phyloP scores from a whole-genome alignment of 64 coral and sea anemone species.

The Actinia tenebrosa region DNA sequence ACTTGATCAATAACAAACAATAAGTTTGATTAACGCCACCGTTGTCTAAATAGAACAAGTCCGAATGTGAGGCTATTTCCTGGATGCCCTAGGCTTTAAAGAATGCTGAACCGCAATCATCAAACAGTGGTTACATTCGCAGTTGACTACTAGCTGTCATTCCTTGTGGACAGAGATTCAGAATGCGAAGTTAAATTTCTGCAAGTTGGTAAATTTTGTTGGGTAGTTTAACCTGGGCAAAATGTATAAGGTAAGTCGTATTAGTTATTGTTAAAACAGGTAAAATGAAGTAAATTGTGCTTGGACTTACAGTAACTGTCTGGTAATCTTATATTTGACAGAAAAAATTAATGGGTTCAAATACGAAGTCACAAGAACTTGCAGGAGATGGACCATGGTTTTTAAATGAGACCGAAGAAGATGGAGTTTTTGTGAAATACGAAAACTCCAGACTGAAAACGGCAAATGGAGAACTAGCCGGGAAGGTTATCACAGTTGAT shows the following conservation, averaged over 20 bases:
- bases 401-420: slow-evolving; percentile 22
- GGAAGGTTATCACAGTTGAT: slow-evolving; percentile 2
- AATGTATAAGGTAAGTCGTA: neutral
- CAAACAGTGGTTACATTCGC: too few relatives aligned
- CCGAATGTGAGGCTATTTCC: too few relatives aligned
- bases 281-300: neutral
- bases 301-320: neutral
- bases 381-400: slow-evolving; percentile 4
- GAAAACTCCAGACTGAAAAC: neutral
- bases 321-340: neutral
- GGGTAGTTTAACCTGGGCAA: neutral
- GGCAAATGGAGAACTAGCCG: slow-evolving; percentile 11
- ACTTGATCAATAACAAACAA: too few relatives aligned
- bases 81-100: too few relatives aligned
- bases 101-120: too few relatives aligned
- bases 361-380: neutral
- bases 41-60: too few relatives aligned
- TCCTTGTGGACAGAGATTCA: too few relatives aligned
- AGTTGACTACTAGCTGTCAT: too few relatives aligned
- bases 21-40: too few relatives aligned
- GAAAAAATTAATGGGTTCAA: neutral
- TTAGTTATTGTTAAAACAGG: neutral
- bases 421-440: slow-evolving; percentile 14
- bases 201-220: too few relatives aligned
- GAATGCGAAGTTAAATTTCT: too few relatives aligned